phyloP scores from a whole-genome alignment of 2,888 invertebrate genomes.

The Platerodrilus igneus region DNA sequence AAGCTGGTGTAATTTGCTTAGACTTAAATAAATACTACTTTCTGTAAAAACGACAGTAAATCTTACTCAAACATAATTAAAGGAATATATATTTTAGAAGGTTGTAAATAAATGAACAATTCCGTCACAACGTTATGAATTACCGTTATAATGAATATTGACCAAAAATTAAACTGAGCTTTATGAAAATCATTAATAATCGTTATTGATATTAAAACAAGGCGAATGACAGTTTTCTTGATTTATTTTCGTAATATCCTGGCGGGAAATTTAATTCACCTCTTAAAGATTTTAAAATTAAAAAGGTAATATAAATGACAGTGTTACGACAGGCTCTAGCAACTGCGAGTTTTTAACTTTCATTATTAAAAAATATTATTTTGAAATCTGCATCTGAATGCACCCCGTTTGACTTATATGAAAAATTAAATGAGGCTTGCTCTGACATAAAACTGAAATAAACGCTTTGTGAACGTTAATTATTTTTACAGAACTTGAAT shows the following conservation, averaged over 20 bases:
- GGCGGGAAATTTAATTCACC: constrained; percentile 43
- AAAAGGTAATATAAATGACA: constrained; percentile 46
- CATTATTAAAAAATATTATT: constrained; percentile 45
- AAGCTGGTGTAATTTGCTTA: no score
- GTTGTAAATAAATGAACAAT: no score
- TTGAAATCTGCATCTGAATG: constrained; percentile 42
- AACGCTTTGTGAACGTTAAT: constrained; percentile 28
- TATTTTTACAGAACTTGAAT: constrained; percentile 24
- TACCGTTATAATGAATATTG: no score
- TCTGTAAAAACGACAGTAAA: no score
- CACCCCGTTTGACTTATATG: constrained; percentile 30
- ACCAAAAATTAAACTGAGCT: no score
- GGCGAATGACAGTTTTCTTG: constrained; percentile 40
- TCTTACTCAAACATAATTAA: no score
- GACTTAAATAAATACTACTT: no score
- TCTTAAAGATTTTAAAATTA: constrained; percentile 44
- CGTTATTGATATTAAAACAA: constrained; percentile 44
- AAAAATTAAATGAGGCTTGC: constrained; percentile 28
- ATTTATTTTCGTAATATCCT: constrained; percentile 45
- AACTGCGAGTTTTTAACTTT: constrained; percentile 40
- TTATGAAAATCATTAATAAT: constrained; percentile 24
- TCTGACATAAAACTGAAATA: constrained; percentile 26
- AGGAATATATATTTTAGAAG: no score
- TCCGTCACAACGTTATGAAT: no score
- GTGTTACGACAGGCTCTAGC: constrained; percentile 40